Base-by-base conservation (phyloP, 2,888 invertebrate species). In the Cheilosia urbana region DNA sequence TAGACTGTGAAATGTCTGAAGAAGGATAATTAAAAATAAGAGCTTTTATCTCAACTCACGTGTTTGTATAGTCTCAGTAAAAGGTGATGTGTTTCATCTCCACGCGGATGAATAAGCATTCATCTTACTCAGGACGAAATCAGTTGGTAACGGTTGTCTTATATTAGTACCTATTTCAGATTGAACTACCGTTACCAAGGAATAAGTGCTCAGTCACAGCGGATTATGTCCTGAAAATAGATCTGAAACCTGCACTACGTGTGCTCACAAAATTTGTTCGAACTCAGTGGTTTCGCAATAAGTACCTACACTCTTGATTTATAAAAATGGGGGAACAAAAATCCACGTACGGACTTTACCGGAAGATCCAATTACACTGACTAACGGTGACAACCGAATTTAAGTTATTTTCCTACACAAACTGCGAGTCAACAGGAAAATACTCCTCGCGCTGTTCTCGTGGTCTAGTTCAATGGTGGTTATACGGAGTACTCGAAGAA, bases 51-150 rank as follows among this genome's bases (percentile, higher is more conserved):
- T 69, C 49, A 15, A 53, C 27, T 45, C 13, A 34, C 34, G 17
- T 34, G n/a, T 19, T 40, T 40, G 11, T 51, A 6, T 13, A 17
- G 30, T 30, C 27, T 58, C 69, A 30, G 40, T 65, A 19, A 21
- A 17, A 34, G 30, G 9, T 55, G 45, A 65, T 60, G 42, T 68
- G 78, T 85, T 87, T 88, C 87, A 88, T 87, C 85, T 87, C 73
- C 80, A 76, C 75, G 80, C 68, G 88, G 80, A 80, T 87, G 84
- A 71, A 75, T 87, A 75, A 80, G 80, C 84, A 47, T 7, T 3
- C 7, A 17, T 47, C n/a, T 7, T 17, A 17, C 19, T 47, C 17
- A 47, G 47, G 47, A 47, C 47, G 47, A 47, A 47, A 19, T 17
- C 9, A 47, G 19, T 47, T 7, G 17, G 7, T 19, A n/a, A n/a